These are phyloP conservation scores for Staurois parvus DNA, from an alignment of 2,797 vertebrate species.

Conservation along the genomic window DNA sequence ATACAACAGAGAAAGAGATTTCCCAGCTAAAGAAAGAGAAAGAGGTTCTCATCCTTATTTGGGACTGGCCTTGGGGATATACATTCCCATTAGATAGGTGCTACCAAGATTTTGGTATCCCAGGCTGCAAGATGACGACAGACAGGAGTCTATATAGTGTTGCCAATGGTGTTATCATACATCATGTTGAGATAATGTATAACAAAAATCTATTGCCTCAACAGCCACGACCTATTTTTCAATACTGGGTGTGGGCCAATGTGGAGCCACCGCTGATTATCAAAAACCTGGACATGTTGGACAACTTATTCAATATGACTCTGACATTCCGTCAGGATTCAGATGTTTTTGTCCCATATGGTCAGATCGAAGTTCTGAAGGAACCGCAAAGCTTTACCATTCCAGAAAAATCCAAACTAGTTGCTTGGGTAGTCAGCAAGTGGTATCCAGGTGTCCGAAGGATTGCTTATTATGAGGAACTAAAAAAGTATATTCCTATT, in stretches of 20 bases:
- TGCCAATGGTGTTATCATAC: conserved; percentile 15
- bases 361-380: not conserved
- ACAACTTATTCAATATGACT: conserved; percentile 24
- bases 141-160: conserved; percentile 8
- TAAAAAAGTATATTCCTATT: not conserved
- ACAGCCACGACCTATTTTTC: conserved; percentile 7
- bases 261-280: conserved; percentile 31
- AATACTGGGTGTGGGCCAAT: conserved; percentile 29
- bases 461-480: conserved; percentile 7
- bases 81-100: conserved; percentile 3
- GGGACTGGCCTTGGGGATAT: conserved; percentile 16
- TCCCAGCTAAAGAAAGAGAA: not conserved
- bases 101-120: not conserved
- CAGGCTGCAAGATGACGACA: conserved; percentile 1
- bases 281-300: conserved; percentile 4
- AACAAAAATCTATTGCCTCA: not conserved
- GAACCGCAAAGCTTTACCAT: conserved; percentile 17
- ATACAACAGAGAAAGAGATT: too few relatives aligned
- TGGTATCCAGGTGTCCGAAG: conserved; percentile 11
- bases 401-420: conserved; percentile 12
- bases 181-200: conserved; percentile 26
- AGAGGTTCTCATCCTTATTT: not conserved
- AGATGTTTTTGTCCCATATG: conserved; percentile 3
- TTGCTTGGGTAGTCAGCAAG: conserved; percentile 25
- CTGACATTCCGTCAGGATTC: conserved; percentile 24